Evolutionary conservation across 2,888 invertebrate genomes (phyloP).

Genomic region (Ferdinandea cuprea): DNA sequence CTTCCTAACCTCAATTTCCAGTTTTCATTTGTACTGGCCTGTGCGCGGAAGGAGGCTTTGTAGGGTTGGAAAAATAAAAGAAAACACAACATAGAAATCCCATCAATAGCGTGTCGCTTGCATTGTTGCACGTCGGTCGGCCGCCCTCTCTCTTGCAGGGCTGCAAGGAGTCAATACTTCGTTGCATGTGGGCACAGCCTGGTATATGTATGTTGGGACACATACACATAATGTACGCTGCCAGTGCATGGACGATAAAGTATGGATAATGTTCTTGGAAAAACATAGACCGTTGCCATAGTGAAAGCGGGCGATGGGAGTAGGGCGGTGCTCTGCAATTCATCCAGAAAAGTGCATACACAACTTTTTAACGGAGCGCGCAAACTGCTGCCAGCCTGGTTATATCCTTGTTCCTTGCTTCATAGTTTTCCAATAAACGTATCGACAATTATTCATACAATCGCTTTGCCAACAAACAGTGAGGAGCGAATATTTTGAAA

Average conservation of each 20-base stretch:
- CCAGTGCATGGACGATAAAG: constrained; percentile 60
- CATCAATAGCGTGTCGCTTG: constrained; percentile 46
- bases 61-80: neutral
- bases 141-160: neutral
- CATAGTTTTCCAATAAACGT: constrained; percentile 38
- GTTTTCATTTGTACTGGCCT: constrained; percentile 15
- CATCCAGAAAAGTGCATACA: constrained; percentile 60
- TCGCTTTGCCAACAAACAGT: constrained; percentile 2
- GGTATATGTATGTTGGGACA: too few species aligned
- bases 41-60: neutral
- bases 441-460: constrained; percentile 10
- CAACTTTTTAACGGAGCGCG: constrained; percentile 39
- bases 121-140: constrained; percentile 67
- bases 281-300: constrained; percentile 28
- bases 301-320: neutral
- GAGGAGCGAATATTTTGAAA: neutral
- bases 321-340: constrained; percentile 32
- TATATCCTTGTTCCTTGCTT: constrained; percentile 9
- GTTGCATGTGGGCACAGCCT: constrained; percentile 11
- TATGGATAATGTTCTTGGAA: constrained; percentile 50
- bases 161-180: constrained; percentile 7
- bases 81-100: neutral
- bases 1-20: constrained; percentile 73
- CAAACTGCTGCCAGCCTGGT: constrained; percentile 15
- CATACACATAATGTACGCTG: neutral